These are phyloP conservation scores for Camelus dromedarius DNA, from an alignment of 2,113 vertebrate species.

Conservation along the genomic window DNA sequence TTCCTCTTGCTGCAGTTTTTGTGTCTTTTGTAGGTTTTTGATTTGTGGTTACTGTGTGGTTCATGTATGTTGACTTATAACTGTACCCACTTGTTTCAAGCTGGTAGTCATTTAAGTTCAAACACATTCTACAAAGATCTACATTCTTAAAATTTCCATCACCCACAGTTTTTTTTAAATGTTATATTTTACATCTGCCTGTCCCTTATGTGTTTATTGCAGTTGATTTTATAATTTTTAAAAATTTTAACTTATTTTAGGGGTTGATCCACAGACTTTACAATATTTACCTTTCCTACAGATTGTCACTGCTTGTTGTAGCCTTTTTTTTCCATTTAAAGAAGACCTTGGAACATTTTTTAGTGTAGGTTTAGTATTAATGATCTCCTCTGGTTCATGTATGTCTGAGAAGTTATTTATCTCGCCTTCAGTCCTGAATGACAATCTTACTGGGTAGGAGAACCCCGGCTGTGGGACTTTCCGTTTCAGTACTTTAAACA, in stretches of 20 bases:
- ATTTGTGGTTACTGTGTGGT: no score
- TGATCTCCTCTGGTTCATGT: background rate
- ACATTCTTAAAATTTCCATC: background rate
- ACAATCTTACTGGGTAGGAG: background rate
- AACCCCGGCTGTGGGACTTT: background rate
- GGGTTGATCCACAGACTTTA: background rate
- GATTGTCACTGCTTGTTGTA: background rate
- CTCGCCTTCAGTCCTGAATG: background rate
- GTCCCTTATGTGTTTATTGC: background rate
- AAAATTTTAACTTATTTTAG: background rate
- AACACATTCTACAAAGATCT: background rate
- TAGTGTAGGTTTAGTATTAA: background rate
- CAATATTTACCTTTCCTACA: background rate
- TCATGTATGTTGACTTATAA: background rate
- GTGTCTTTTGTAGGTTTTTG: no score
- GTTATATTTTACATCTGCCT: background rate
- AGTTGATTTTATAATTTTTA: background rate
- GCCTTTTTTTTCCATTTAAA: background rate
- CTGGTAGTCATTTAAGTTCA: background rate
- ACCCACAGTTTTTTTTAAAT: background rate
- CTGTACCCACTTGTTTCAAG: background rate
- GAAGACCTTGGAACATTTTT: background rate
- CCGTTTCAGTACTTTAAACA: background rate
- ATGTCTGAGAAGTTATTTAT: background rate
- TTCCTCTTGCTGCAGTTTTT: no score